phyloP scores from a whole-genome alignment of 2,113 vertebrate species.

The Corythoichthys intestinalis region DNA sequence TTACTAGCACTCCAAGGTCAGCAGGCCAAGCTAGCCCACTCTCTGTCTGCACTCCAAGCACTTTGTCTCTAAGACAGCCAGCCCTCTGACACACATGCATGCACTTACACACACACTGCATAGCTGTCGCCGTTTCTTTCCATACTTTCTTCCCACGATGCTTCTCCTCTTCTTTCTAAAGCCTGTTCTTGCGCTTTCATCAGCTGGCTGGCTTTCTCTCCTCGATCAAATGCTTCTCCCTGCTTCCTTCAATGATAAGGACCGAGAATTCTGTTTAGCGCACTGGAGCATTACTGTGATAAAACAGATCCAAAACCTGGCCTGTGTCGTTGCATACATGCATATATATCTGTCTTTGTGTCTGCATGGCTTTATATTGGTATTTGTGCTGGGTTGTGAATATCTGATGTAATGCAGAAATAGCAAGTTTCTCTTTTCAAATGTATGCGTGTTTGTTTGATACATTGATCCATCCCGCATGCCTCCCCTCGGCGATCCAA shows the following conservation, averaged over 20 bases:
- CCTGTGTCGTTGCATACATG: slow-evolving; percentile 8
- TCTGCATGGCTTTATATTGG: slow-evolving; percentile 4
- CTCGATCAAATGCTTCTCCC: slow-evolving; percentile 7
- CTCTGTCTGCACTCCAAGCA: slow-evolving; percentile 50
- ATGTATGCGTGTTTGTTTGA: slow-evolving; percentile 32
- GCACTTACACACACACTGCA: slow-evolving; percentile 9
- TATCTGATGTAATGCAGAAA: slow-evolving; percentile 43
- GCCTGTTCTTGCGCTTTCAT: slow-evolving; percentile 4
- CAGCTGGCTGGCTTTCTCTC: slow-evolving; percentile 5
- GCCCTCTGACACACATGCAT: slow-evolving; percentile 26
- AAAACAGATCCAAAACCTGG: slow-evolving; percentile 15
- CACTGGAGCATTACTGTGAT: slow-evolving; percentile 21
- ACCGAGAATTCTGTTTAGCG: slow-evolving; percentile 23
- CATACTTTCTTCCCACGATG: background rate
- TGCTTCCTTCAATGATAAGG: slow-evolving; percentile 19
- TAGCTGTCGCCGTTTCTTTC: background rate
- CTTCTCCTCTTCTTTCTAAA: background rate
- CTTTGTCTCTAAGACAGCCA: slow-evolving; percentile 41
- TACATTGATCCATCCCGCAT: slow-evolving; percentile 43
- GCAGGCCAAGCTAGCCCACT: slow-evolving; percentile 54
- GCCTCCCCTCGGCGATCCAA: slow-evolving; percentile 59
- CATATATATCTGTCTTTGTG: slow-evolving; percentile 6
- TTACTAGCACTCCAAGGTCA: slow-evolving; percentile 67
- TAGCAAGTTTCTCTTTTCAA: slow-evolving; percentile 29
- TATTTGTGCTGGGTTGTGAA: slow-evolving; percentile 18